Evolutionary conservation across 1,140 invertebrate genomes (phyloP), one percentile per base, ranked within the genome.

Genomic region (Popillia japonica): DNA sequence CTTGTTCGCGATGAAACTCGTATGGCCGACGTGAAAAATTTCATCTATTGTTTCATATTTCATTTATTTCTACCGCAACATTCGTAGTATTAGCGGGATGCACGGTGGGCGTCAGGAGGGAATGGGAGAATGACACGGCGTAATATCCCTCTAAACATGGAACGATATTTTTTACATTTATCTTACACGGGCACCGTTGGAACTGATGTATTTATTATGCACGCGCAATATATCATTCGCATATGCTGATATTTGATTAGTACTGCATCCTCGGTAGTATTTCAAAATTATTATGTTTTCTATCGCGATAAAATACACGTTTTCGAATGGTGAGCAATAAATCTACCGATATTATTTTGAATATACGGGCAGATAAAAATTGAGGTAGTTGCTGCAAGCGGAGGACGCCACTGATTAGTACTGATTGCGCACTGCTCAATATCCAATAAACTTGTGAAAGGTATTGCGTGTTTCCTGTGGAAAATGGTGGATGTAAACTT

Each of bases 171-270:
- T 64, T 64, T 22, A 64, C 61, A 22, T 64, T 64, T 64, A 64
- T 64, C 61, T 64, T 64, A 61, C 14, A 48, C 61, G 20, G 22
- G 6, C 61, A 22, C 61, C 23, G 61, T 20, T 64, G 61, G 17
- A 64, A 64, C 61, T 64, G 61, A 64, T 64, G 61, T 64, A 64
- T 64, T 64, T 64, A 64, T 64, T 64, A 64, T 64, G 61, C 61
- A 11, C 61, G 20, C 7, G 17, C 11, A 23, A 64, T 64, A 64
- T 64, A 64, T 64, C 61, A 64, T 27, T 20, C 61, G 61, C 61
- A 64, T 27, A 64, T 64, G 61, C 61, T 64, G 61, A 64, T 64
- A 64, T 64, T 64, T 64, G 61, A 64, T 64, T 64, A 64, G 61
- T 64, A n/a, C n/a, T n/a, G 3, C 17, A 20, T 17, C 22, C 23